Percentiles rank a stretch among this genome's conserved stretches.
These are phyloP conservation scores for Ammodytes dubius DNA, from an alignment of 2,113 vertebrate species.

Conservation along the genomic window DNA sequence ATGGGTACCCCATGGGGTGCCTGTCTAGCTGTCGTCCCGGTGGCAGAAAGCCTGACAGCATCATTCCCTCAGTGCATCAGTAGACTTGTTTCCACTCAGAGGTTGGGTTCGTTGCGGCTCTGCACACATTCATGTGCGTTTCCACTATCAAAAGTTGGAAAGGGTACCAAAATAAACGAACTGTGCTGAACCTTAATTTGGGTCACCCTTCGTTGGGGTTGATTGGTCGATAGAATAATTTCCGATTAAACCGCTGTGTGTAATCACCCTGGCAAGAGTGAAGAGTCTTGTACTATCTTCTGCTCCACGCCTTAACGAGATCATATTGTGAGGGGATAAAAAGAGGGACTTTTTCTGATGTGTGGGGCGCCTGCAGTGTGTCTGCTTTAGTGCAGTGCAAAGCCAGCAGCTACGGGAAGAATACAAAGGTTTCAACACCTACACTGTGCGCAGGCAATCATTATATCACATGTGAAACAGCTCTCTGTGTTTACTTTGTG, in stretches of 20 bases:
- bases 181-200: too few species aligned
- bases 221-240: too few species aligned
- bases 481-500: constrained; percentile 32
- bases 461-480: constrained; percentile 28
- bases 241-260: too few species aligned
- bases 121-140: too few species aligned
- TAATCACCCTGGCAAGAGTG: too few species aligned
- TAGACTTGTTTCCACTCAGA: constrained; percentile 7
- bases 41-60: constrained; percentile 64
- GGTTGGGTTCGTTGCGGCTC: too few species aligned
- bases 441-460: constrained; percentile 31
- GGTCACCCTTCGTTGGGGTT: too few species aligned
- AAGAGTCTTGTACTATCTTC: constrained; percentile 24
- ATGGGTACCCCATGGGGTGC: constrained; percentile 53
- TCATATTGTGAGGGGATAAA: constrained; percentile 34
- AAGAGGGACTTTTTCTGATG: constrained; percentile 3
- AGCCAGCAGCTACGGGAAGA: constrained; percentile 24
- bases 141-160: too few species aligned
- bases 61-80: constrained; percentile 69
- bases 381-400: constrained; percentile 27
- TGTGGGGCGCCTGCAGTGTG: constrained; percentile 14
- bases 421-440: constrained; percentile 13
- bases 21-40: constrained; percentile 63
- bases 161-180: too few species aligned
- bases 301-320: constrained; percentile 39